phyloP scores from a whole-genome alignment of 2,888 invertebrate species.

The Pharmacophagus antenor region DNA sequence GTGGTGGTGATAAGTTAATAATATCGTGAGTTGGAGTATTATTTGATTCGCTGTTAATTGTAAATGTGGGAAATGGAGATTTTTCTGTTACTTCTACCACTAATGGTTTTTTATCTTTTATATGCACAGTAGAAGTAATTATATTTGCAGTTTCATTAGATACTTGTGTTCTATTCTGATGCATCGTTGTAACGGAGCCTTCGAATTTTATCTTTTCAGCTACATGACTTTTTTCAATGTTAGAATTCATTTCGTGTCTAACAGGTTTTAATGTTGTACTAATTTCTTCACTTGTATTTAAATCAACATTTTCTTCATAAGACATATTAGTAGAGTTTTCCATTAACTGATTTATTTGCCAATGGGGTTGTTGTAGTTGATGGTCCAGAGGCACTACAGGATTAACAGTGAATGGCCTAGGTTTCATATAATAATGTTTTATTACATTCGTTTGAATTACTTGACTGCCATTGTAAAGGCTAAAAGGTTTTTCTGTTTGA shows the following conservation, averaged over 20 bases:
- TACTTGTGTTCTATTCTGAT: conserved; percentile 47
- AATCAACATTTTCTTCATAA: conserved; percentile 65
- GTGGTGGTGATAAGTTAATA: conserved; percentile 76
- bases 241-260: conserved; percentile 39
- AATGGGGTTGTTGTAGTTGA: conserved; percentile 73
- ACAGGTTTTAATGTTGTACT: conserved; percentile 43
- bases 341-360: conserved; percentile 73
- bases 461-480: conserved; percentile 52
- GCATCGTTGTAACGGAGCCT: conserved; percentile 25
- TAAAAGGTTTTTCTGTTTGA: conserved; percentile 76
- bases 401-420: conserved; percentile 69
- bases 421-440: conserved; percentile 60
- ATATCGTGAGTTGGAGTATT: conserved; percentile 66
- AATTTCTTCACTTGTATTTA: conserved; percentile 74
- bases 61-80: conserved; percentile 57
- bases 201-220: conserved; percentile 44
- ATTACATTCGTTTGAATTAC: conserved; percentile 62
- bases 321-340: conserved; percentile 66
- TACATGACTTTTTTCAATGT: conserved; percentile 31
- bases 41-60: conserved; percentile 51
- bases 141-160: conserved; percentile 59
- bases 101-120: conserved; percentile 70
- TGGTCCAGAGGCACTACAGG: conserved; percentile 60
- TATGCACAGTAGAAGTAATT: conserved; percentile 73
- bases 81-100: conserved; percentile 59